A percentile compares a stretch with the other conserved stretches of the same genome.
Conservation (phyloP, 2,888 invertebrate genomes). For the Drepana falcataria region DNA sequence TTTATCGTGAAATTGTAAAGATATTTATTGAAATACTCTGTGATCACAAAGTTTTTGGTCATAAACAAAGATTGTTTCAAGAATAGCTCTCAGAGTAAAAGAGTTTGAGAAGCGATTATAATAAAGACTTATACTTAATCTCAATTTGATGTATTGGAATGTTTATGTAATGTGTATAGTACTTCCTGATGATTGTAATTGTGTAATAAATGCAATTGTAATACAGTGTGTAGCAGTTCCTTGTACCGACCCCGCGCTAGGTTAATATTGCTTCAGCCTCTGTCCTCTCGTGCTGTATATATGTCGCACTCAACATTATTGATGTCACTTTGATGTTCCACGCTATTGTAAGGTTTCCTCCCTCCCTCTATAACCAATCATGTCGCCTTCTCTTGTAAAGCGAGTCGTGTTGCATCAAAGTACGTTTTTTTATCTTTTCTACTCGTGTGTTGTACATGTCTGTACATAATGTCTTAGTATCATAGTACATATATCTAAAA, state of each 20-base stretch:
- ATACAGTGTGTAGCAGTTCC: constrained; percentile 10
- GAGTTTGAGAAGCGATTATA: background rate
- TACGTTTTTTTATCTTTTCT: too few relatives aligned
- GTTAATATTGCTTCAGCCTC: constrained; percentile 15
- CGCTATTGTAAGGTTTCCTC: too few relatives aligned
- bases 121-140: background rate
- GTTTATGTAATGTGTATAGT: background rate
- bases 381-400: too few relatives aligned
- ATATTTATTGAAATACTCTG: background rate
- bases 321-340: too few relatives aligned
- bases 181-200: constrained; percentile 1
- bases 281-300: constrained; percentile 9
- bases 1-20: background rate
- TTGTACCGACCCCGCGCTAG: constrained; percentile 15
- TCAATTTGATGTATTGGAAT: background rate
- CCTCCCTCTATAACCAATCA: too few relatives aligned
- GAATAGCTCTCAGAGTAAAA: background rate
- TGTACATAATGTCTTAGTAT: too few relatives aligned
- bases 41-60: too few relatives aligned
- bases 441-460: too few relatives aligned
- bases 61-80: background rate
- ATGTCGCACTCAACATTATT: constrained; percentile 7
- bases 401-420: too few relatives aligned
- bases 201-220: constrained; percentile 9
- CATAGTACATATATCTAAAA: too few relatives aligned